phyloP scores from a whole-genome alignment of 2,113 vertebrate species.

The Columba livia region DNA sequence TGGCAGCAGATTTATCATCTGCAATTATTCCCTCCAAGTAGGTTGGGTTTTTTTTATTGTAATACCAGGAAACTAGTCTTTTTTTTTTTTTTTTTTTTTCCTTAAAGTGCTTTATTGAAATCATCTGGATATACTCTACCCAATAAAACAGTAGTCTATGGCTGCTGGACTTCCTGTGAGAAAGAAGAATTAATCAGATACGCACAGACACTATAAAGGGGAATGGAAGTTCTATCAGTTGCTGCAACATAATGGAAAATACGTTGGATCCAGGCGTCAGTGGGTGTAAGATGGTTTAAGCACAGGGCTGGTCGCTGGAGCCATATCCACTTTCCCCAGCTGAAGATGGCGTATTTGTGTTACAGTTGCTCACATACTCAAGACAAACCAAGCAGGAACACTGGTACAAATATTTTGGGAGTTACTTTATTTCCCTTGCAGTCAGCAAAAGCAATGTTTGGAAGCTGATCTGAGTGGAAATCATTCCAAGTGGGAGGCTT shows the following conservation, averaged over 20 bases:
- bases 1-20: slow-evolving; percentile 70
- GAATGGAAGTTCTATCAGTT: slow-evolving; percentile 47
- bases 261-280: background rate
- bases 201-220: background rate
- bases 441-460: background rate
- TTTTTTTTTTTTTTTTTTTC: background rate
- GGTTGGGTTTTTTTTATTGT: slow-evolving; percentile 64
- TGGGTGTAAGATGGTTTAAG: slow-evolving; percentile 6
- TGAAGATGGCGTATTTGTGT: background rate
- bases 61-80: slow-evolving; percentile 68
- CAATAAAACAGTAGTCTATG: slow-evolving; percentile 63
- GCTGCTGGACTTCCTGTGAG: slow-evolving; percentile 70
- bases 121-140: slow-evolving; percentile 75
- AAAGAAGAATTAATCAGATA: slow-evolving; percentile 56
- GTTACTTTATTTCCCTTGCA: background rate
- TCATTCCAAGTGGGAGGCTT: background rate
- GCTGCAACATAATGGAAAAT: slow-evolving; percentile 16
- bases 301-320: background rate
- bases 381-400: background rate
- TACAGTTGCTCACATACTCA: accelerated
- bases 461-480: background rate
- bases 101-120: slow-evolving; percentile 71
- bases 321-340: background rate
- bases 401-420: background rate
- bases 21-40: slow-evolving; percentile 72